A percentile compares a stretch with the other conserved stretches of the same genome.
These are phyloP conservation scores for Pempheris klunzingeri DNA, from an alignment of 2,797 vertebrate species.

Conservation along the genomic window DNA sequence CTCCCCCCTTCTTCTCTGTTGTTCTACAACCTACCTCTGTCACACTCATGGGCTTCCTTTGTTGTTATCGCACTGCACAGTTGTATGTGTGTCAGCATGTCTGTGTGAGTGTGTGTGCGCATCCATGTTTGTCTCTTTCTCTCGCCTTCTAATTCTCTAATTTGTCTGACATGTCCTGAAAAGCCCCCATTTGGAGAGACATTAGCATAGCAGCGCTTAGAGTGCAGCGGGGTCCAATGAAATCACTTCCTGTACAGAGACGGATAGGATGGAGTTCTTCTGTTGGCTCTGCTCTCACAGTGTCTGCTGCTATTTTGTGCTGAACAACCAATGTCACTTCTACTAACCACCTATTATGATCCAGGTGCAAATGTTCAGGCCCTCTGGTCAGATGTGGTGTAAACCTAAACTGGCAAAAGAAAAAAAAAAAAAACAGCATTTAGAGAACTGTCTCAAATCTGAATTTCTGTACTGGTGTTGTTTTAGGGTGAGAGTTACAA, in stretches of 20 bases:
- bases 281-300: conserved; percentile 4
- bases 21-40: conserved; percentile 64
- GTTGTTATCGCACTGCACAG: conserved; percentile 56
- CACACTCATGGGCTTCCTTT: conserved; percentile 56
- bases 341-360: conserved; percentile 23
- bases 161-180: conserved; percentile 72
- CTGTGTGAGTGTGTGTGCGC: not conserved
- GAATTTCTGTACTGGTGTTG: conserved; percentile 7
- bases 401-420: conserved; percentile 6
- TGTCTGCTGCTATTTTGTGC: not conserved
- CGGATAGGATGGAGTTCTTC: conserved; percentile 28
- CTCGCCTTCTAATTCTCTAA: conserved; percentile 57
- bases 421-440: not conserved
- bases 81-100: conserved; percentile 44
- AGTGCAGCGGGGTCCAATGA: conserved; percentile 52
- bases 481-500: conserved; percentile 3
- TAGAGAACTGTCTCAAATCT: conserved; percentile 7
- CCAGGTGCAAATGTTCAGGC: not conserved
- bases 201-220: conserved; percentile 51
- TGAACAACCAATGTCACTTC: conserved; percentile 27
- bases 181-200: conserved; percentile 58
- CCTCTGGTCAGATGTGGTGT: conserved; percentile 1
- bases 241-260: conserved; percentile 53
- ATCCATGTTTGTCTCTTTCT: conserved; percentile 38
- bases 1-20: conserved; percentile 38